Evolutionary conservation across 2,888 invertebrate species (phyloP), one percentile per base, ranked within the genome.

Genomic region (Entomobrya multifasciata): DNA sequence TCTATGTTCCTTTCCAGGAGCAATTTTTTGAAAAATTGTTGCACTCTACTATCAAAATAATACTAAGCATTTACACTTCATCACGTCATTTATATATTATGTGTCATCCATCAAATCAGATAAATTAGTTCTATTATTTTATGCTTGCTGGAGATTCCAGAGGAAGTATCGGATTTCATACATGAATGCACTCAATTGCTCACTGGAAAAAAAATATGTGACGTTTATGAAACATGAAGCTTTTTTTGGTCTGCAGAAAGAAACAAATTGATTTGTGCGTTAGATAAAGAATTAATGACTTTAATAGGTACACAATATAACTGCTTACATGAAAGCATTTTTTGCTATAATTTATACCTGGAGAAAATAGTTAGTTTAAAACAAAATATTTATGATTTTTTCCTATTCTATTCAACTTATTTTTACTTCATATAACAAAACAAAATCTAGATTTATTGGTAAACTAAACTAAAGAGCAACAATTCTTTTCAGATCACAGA

Each of bases 141-240:
- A 17, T 30, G 20, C 11, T 30, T 22, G 22, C 44, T 79, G 62
- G 79, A 27, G 60, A 65, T 70, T 22, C 6, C 17, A 49, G 22
- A 22, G 83, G 83, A 83, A 83, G 83, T 30, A 62, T 25, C 83
- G 83, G 76, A 83, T 83, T 83, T 76, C 49, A 47, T 52, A 55
- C 52, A 17, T 67, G 49, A 49, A 17, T 74, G 10, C 20, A 4
- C 47, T 62, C 47, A 10, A 5, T n/a, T 13, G 70, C 15, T 0
- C 57, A n/a, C n/a, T n/a, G n/a, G n/a, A n/a, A n/a, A n/a, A n/a
- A n/a, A n/a, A n/a, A n/a, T n/a, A n/a, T n/a, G n/a, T n/a, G n/a
- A n/a, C n/a, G n/a, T n/a, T 1, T 11, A 27, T 13, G 10, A 4
- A 47, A 20, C 22, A 60, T 27, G 15, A 2, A 10, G 10, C 5